Evolutionary conservation across 2,888 invertebrate species (phyloP), one percentile per base, ranked within the genome.

Genomic region (Acrocera orbiculus): DNA sequence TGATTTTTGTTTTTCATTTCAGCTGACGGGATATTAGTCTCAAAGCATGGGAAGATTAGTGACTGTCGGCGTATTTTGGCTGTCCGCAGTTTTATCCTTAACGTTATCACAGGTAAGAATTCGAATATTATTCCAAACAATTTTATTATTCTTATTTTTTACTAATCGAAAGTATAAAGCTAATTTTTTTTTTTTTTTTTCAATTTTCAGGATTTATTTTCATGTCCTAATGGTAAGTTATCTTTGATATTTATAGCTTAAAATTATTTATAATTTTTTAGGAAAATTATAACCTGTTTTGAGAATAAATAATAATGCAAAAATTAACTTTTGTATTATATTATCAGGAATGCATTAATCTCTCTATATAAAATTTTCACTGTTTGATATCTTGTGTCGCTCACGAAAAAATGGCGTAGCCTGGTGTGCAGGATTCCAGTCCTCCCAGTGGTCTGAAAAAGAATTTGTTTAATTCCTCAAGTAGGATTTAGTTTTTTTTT

Each of bases 31-130:
- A 30, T 37, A 30, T 25, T 38, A 31, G 34, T 30, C 42, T 50
- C 50, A n/a, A n/a, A n/a, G 36, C n/a, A 59, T 59, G 60, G 49
- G 50, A 47, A 49, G 52, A 46, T 41, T 51, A 48, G 51, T 53
- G 59, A 58, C 60, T 53, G 58, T 54, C 58, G 57, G 52, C 50
- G 47, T 51, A 38, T 44, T 50, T 54, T 58, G 61, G 59, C 59
- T 61, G 56, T 56, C 59, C 56, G 58, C 53, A 47, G 47, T 54
- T 46, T 44, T 51, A 43, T 40, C 45, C 35, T 35, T 41, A 32
- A 42, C 42, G 36, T 40, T 35, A 35, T 36, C 47, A 30, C 42
- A 49, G 47, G 49, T 49, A 44, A 45, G 36, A 36, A 14, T 25
- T 20, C 10, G 9, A 24, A 23, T 34, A 29, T 20, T 15, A 20